A percentile compares a stretch with the other conserved stretches of the same genome.
Evolutionary conservation across 1,140 invertebrate genomes (phyloP).

Genomic region (Elymnias hypermnestra): DNA sequence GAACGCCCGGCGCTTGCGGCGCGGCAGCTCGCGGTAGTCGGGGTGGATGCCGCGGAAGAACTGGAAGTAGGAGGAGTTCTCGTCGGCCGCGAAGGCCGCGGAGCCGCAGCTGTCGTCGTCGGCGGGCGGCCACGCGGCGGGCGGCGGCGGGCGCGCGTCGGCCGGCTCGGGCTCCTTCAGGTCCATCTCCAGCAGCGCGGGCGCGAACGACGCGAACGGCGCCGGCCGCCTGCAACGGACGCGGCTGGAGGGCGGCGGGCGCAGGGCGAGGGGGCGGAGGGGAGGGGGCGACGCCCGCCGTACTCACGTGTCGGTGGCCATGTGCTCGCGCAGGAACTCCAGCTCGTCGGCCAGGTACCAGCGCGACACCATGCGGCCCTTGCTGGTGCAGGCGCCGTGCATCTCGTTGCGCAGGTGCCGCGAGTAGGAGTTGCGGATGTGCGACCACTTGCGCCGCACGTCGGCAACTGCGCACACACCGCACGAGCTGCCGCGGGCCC

Average conservation of each 20-base stretch:
- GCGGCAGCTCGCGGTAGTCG: constrained; percentile 49
- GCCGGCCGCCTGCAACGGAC: constrained; percentile 35
- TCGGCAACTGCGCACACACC: constrained; percentile 40
- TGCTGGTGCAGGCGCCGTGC: constrained; percentile 59
- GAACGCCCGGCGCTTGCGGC: constrained; percentile 43
- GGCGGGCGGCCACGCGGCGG: constrained; percentile 18
- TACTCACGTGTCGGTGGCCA: constrained; percentile 30
- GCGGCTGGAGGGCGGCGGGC: no score
- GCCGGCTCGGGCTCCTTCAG: constrained; percentile 11
- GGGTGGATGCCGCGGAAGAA: constrained; percentile 59
- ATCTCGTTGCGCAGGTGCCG: constrained; percentile 67
- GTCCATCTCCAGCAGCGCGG: constrained; percentile 35
- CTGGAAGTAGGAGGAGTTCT: constrained; percentile 62
- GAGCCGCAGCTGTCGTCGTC: constrained; percentile 41
- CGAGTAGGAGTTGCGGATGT: constrained; percentile 70
- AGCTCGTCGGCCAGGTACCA: constrained; percentile 69
- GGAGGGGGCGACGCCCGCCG: no score
- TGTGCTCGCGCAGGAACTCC: constrained; percentile 60
- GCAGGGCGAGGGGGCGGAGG: no score
- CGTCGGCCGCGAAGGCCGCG: constrained; percentile 44
- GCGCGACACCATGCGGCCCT: constrained; percentile 52
- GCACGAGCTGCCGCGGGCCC: neutral
- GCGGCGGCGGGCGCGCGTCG: constrained; percentile 15
- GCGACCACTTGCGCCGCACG: constrained; percentile 65
- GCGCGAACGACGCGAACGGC: constrained; percentile 27